Conservation (phyloP, 2,113 vertebrate species). For the Bungarus multicinctus region DNA sequence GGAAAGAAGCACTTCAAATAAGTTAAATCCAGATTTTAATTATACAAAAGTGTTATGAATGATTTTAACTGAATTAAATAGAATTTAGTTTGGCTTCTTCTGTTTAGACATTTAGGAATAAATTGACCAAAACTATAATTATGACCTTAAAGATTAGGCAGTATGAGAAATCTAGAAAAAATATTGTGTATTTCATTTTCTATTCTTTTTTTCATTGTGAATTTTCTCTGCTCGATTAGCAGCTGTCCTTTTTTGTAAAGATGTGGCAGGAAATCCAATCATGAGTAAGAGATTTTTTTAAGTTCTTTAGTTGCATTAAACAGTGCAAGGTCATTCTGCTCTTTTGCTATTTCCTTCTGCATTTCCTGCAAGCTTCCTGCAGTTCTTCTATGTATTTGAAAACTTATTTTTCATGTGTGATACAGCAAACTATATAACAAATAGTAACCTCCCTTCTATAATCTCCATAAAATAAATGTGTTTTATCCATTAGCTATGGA, state of each 20-base stretch:
- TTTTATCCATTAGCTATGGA: neutral
- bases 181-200: neutral
- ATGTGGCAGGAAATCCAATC: neutral
- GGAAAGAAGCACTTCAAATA: neutral
- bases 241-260: neutral
- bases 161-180: neutral
- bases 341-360: neutral
- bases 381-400: neutral
- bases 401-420: neutral
- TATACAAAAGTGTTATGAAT: neutral
- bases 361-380: conserved; percentile 8
- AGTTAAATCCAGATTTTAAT: neutral
- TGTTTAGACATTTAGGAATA: neutral
- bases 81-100: neutral
- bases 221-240: neutral
- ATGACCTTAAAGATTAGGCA: neutral
- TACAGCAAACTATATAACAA: neutral
- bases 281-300: neutral
- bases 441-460: neutral
- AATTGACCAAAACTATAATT: neutral
- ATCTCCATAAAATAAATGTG: neutral
- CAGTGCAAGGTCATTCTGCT: neutral
- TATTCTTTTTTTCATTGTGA: neutral
- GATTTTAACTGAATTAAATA: neutral
- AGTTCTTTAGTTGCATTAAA: neutral